A percentile compares a stretch with the other conserved stretches of the same genome.
These are phyloP conservation scores for Theonella swinhoei DNA, from an alignment of 37 sponge, comb jelly and placozoan species.

Conservation along the genomic window DNA sequence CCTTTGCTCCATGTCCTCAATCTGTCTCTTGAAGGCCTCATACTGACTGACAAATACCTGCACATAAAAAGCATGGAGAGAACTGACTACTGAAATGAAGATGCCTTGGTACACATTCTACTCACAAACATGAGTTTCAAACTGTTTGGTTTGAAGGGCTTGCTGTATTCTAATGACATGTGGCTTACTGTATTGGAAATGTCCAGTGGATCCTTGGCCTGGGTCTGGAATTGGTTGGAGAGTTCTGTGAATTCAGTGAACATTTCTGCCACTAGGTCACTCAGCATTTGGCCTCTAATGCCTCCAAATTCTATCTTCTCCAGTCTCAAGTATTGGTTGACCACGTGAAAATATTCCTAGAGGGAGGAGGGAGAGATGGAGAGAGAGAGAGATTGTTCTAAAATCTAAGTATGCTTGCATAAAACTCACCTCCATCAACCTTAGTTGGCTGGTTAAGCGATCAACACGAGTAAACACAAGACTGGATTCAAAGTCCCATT, in stretches of 20 bases:
- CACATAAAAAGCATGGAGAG: background rate
- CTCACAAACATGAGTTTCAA: background rate
- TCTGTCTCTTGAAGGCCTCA: constrained; percentile 65
- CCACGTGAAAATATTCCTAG: constrained; percentile 82
- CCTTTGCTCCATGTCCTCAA: constrained; percentile 79
- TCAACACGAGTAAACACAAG: constrained; percentile 80
- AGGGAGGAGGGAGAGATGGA: background rate
- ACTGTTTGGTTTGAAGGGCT: background rate
- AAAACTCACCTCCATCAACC: constrained; percentile 59
- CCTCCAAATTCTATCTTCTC: constrained; percentile 96
- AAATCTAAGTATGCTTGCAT: background rate
- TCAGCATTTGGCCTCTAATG: constrained; percentile 75
- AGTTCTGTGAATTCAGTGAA: constrained; percentile 86
- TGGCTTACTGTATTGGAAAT: constrained; percentile 64
- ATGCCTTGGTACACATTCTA: background rate
- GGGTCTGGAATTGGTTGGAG: constrained; percentile 64
- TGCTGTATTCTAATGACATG: background rate
- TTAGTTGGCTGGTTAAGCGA: constrained; percentile 65
- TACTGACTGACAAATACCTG: constrained; percentile 85
- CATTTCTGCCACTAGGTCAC: constrained; percentile 70
- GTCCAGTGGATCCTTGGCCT: constrained; percentile 84
- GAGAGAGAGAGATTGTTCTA: background rate
- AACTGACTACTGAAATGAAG: background rate
- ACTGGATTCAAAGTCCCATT: constrained; percentile 85
- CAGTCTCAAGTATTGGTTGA: constrained; percentile 78